A percentile compares a stretch with the other conserved stretches of the same genome.
Evolutionary conservation across 2,797 vertebrate species (phyloP).

Genomic region (Melanotaenia trifasciata): DNA sequence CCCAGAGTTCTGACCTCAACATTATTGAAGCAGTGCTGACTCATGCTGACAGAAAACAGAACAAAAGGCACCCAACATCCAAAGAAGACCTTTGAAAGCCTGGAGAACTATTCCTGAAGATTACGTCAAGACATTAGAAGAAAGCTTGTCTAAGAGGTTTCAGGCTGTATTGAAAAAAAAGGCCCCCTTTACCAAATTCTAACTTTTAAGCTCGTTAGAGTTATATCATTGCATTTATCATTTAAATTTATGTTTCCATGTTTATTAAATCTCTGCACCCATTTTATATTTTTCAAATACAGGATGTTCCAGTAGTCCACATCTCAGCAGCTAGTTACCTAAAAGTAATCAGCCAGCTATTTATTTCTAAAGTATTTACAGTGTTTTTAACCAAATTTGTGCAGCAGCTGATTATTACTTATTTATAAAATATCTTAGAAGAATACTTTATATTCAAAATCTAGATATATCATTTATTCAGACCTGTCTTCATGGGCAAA

Average conservation of each 20-base stretch:
- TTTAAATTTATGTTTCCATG: background rate
- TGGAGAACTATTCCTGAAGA: background rate
- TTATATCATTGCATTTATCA: too few species aligned
- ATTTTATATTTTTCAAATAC: background rate
- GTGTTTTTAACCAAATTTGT: background rate
- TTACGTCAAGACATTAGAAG: background rate
- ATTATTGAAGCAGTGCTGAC: background rate
- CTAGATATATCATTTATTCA: slow-evolving; percentile 2
- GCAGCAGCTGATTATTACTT: background rate
- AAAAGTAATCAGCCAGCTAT: background rate
- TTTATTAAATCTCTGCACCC: background rate
- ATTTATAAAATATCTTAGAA: background rate
- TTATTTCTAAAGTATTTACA: background rate
- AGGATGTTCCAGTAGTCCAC: background rate
- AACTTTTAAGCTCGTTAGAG: background rate
- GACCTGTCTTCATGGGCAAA: background rate
- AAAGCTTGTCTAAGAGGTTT: background rate
- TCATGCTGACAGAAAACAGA: background rate
- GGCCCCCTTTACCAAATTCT: background rate
- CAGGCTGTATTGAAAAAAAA: background rate
- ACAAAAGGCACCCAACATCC: background rate
- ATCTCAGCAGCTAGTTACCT: background rate
- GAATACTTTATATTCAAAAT: background rate
- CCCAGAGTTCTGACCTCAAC: background rate
- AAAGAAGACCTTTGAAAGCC: background rate